phyloP scores from a whole-genome alignment of 2,888 invertebrate genomes.

The Mechanitis messenoides region DNA sequence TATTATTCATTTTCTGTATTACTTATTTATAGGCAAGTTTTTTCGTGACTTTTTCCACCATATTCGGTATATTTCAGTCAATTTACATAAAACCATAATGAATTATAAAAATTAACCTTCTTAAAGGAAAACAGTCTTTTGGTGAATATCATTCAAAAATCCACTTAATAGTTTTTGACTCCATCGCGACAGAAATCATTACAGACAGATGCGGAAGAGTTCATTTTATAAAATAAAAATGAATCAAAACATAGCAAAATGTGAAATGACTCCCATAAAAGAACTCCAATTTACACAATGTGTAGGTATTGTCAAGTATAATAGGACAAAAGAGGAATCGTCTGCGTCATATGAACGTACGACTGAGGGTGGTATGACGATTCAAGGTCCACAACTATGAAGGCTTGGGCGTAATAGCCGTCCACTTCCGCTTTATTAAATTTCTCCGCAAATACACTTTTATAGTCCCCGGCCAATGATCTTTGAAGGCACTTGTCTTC shows the following conservation, averaged over 20 bases:
- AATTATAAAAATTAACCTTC: too few relatives aligned
- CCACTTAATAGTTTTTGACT: too few relatives aligned
- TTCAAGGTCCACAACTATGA: constrained; percentile 29
- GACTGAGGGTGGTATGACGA: constrained; percentile 21
- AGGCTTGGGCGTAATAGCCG: constrained; percentile 57
- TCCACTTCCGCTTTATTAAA: constrained; percentile 76
- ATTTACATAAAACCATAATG: too few relatives aligned
- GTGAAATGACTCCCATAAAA: neutral
- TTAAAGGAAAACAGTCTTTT: too few relatives aligned
- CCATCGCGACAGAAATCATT: too few relatives aligned
- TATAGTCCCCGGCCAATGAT: constrained; percentile 61
- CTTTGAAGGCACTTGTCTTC: constrained; percentile 65
- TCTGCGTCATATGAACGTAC: constrained; percentile 19
- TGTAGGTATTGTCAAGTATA: constrained; percentile 14
- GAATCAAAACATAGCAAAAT: constrained; percentile 1
- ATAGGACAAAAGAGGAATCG: constrained; percentile 19
- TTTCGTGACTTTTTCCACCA: too few relatives aligned
- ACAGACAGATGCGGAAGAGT: too few relatives aligned
- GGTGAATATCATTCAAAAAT: too few relatives aligned
- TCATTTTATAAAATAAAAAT: neutral
- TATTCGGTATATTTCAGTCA: too few relatives aligned
- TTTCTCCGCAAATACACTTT: constrained; percentile 76
- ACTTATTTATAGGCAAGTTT: too few relatives aligned
- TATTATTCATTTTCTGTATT: too few relatives aligned
- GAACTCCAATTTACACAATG: constrained; percentile 8